Evolutionary conservation across 2,113 vertebrate species (phyloP), one percentile per base, ranked within the genome.

Genomic region (Hemibagrus wyckioides): DNA sequence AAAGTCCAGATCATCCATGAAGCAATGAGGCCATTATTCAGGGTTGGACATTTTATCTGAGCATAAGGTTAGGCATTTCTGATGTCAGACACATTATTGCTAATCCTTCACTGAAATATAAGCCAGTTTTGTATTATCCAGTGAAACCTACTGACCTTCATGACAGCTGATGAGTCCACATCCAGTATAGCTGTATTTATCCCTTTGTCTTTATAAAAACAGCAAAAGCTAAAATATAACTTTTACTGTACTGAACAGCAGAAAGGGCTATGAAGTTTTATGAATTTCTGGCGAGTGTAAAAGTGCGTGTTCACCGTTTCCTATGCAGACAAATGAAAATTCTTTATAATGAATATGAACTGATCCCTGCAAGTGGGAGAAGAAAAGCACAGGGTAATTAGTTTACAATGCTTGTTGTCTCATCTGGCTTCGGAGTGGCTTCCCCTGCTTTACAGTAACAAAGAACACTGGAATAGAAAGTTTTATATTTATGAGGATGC

Each of bases 391-490:
- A 89, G 73, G 89, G 87, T 89, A 90, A 92, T 92, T 92, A 92
- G 87, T 91, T 90, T 86, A 91, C 86, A 92, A 92, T 91, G 75
- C 87, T 89, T 91, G 87, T 90, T 92, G 90, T 91, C 90, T 86
- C 71, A 80, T 86, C 59, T 81, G 83, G 89, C 69, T 86, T 87
- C 89, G 89, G 73, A 90, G 83, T 81, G 89, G 87, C 88, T 91
- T 92, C 30, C 83, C 71, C 65, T 88, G 89, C 85, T 87, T 91
- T 89, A 91, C 75, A 82, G 44, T 86, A 90, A 93, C 91, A 89
- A 92, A 92, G 88, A 85, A 48, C 73, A 23, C 71, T 90, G 54
- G 90, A 87, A 89, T 86, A 88, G 87, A 88, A 92, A 92, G 91
- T 92, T 93, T 87, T 87, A 87, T 91, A 84, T 92, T 91, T 91